Evolutionary conservation across 1,140 invertebrate species (phyloP).

Genomic region (Physella acuta): DNA sequence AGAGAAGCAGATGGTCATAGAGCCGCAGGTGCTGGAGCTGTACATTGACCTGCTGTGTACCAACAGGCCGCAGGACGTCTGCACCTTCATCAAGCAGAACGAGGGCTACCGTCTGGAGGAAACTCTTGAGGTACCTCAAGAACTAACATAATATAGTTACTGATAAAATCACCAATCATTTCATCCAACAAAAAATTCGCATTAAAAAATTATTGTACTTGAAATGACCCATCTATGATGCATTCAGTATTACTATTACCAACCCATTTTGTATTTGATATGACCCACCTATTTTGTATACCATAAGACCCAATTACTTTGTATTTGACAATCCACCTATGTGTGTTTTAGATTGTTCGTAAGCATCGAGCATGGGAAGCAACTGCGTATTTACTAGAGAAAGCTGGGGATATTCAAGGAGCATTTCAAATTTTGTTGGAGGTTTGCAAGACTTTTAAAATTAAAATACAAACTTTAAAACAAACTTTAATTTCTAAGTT

Average conservation of each 20-base stretch:
- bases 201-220: no score
- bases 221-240: no score
- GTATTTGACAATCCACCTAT: no score
- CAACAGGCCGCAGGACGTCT: constrained; percentile 63
- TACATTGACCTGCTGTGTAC: constrained; percentile 73
- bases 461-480: no score
- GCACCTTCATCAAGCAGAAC: constrained; percentile 57
- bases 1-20: constrained; percentile 50
- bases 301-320: no score
- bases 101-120: constrained; percentile 62
- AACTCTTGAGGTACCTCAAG: constrained; percentile 57
- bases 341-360: constrained; percentile 52
- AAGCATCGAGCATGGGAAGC: constrained; percentile 62
- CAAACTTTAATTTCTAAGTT: not conserved
- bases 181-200: no score
- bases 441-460: no score
- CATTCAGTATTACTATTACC: no score
- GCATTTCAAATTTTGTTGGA: constrained; percentile 62
- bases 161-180: no score
- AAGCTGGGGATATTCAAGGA: constrained; percentile 62
- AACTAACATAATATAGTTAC: no score
- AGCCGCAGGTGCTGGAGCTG: constrained; percentile 52
- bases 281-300: no score
- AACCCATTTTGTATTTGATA: no score
- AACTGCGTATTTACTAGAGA: constrained; percentile 64